Conservation (phyloP, 1,140 invertebrate species). For the Mercenaria mercenaria region DNA sequence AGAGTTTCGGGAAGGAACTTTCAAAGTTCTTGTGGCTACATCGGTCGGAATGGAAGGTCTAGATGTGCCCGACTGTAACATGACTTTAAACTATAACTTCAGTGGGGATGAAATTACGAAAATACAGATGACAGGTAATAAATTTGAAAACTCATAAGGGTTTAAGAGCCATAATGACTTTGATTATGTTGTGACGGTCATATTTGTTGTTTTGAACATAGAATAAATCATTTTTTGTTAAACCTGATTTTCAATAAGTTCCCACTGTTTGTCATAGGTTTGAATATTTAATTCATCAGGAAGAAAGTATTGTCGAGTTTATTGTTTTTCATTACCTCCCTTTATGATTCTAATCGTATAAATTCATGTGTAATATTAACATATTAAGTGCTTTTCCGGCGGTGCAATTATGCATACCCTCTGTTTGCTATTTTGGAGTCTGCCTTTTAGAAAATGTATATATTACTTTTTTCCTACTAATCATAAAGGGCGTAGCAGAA, state of each 20-base stretch:
- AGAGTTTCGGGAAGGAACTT: conserved; percentile 67
- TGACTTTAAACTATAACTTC: conserved; percentile 85
- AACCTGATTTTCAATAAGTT: too few relatives aligned
- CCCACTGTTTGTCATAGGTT: too few relatives aligned
- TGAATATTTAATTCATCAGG: too few relatives aligned
- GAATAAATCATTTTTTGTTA: background rate
- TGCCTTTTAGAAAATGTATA: background rate
- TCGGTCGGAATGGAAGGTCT: conserved; percentile 86
- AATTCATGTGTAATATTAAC: background rate
- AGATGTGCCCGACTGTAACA: conserved; percentile 84
- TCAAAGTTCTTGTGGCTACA: conserved; percentile 79
- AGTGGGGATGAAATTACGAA: conserved; percentile 84
- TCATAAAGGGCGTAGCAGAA: background rate
- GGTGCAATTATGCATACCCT: background rate
- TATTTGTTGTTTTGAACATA: too few relatives aligned
- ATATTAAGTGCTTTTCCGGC: too few relatives aligned
- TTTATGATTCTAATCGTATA: background rate
- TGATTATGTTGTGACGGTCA: background rate
- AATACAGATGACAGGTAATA: conserved; percentile 83
- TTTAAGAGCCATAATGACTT: background rate
- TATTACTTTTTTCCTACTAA: background rate
- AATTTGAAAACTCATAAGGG: background rate
- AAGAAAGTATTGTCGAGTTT: too few relatives aligned
- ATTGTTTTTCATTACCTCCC: too few relatives aligned
- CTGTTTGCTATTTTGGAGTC: background rate